phyloP scores from a whole-genome alignment of 2,888 invertebrate species.

The Hydriomena furcata region DNA sequence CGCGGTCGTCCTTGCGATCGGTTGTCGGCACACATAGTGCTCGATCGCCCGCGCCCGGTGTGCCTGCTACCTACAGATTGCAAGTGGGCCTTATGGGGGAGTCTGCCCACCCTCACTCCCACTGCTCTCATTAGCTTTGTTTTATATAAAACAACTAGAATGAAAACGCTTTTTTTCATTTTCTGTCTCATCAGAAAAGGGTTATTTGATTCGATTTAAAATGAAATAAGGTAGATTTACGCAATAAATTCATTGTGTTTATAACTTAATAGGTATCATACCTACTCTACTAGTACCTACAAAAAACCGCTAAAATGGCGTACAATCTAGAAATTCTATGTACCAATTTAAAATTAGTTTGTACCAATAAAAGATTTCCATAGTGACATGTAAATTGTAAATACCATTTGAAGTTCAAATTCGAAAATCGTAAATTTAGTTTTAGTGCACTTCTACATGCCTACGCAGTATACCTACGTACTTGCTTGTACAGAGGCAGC shows the following conservation, averaged over 20 bases:
- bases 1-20: constrained; percentile 44
- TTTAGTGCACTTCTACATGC: constrained; percentile 4
- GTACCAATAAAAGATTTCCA: constrained; percentile 11
- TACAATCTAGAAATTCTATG: not conserved
- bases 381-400: no score
- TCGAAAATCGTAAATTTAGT: constrained; percentile 18
- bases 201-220: no score
- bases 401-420: constrained; percentile 17
- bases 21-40: constrained; percentile 46
- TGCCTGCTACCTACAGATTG: constrained; percentile 2
- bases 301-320: not conserved
- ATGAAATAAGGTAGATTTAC: no score
- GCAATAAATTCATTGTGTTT: no score
- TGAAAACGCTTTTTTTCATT: no score
- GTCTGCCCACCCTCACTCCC: constrained; percentile 11
- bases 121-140: not conserved
- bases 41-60: not conserved
- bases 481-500: not conserved
- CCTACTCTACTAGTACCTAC: no score
- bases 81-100: constrained; percentile 7
- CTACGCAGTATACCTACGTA: not conserved
- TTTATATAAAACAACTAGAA: not conserved
- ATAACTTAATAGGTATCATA: no score
- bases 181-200: no score
- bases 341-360: constrained; percentile 9